A percentile compares a stretch with the other conserved stretches of the same genome.
These are phyloP conservation scores for Ostrea edulis DNA, from an alignment of 1,140 invertebrate species.

Conservation along the genomic window DNA sequence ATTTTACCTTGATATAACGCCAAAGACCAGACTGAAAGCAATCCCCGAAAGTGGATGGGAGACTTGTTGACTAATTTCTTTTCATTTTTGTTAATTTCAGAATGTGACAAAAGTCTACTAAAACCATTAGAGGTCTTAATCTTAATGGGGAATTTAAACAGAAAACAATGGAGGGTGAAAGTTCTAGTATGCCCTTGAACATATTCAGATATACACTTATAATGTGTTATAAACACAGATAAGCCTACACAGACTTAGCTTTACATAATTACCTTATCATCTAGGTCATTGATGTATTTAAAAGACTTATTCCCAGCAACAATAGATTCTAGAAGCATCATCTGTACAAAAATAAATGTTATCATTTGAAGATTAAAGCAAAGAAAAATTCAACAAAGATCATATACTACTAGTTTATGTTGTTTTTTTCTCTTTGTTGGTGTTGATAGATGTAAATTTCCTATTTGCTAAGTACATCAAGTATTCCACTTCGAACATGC, in stretches of 20 bases:
- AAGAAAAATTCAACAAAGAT: not conserved
- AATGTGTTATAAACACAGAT: not conserved
- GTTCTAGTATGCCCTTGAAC: not conserved
- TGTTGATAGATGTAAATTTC: not conserved
- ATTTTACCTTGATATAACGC: not conserved
- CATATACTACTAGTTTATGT: not conserved
- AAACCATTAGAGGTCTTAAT: not conserved
- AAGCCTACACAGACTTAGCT: not conserved
- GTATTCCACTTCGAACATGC: not conserved
- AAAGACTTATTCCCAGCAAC: constrained; percentile 57
- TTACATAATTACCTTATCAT: constrained; percentile 39
- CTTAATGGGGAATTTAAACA: not conserved
- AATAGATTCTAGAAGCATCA: constrained; percentile 48
- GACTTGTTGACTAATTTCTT: not conserved
- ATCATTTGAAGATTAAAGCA: not conserved
- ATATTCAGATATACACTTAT: not conserved
- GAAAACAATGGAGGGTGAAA: not conserved
- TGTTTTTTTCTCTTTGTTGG: not conserved
- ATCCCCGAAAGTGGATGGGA: constrained; percentile 9
- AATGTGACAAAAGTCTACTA: not conserved
- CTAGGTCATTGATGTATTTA: constrained; percentile 52
- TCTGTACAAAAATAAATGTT: constrained; percentile 33
- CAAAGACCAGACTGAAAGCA: constrained; percentile 32
- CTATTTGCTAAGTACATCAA: not conserved
- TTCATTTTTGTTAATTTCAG: not conserved